phyloP scores from a whole-genome alignment of 2,888 invertebrate genomes.

The Heliconius charithonia region DNA sequence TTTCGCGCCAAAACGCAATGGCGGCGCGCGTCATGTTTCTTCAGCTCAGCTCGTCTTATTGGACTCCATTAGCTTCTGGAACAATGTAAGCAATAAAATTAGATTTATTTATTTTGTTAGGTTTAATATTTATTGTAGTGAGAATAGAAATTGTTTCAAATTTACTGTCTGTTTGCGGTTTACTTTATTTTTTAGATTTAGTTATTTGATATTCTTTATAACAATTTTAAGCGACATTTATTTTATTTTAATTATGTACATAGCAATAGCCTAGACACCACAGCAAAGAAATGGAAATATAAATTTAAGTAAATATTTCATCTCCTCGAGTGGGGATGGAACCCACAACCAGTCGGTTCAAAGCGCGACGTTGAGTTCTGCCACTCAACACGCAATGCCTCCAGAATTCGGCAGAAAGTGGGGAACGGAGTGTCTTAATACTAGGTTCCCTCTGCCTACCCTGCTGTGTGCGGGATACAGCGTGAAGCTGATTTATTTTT shows the following conservation, averaged over 20 bases:
- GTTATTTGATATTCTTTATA: background rate
- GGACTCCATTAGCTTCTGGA: constrained; percentile 80
- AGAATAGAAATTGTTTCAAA: background rate
- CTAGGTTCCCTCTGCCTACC: too few species aligned
- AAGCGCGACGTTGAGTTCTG: too few species aligned
- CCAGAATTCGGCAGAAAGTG: too few species aligned
- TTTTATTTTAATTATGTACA: background rate
- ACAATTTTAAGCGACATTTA: background rate
- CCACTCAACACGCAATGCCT: too few species aligned
- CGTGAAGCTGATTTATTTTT: too few species aligned
- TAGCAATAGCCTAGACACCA: too few species aligned
- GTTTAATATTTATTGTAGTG: constrained; percentile 7
- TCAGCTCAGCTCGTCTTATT: constrained; percentile 70
- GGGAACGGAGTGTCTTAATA: too few species aligned
- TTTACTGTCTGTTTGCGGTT: background rate
- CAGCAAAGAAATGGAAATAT: too few species aligned
- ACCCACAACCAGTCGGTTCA: too few species aligned
- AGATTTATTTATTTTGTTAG: constrained; percentile 43
- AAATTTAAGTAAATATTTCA: too few species aligned
- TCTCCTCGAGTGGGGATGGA: too few species aligned
- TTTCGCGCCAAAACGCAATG: constrained; percentile 76
- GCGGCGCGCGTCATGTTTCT: constrained; percentile 70
- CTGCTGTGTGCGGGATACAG: too few species aligned
- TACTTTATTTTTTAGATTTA: background rate
- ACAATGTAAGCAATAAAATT: constrained; percentile 59